Conservation (phyloP, 2,797 vertebrate species). For the Falco columbarius region DNA sequence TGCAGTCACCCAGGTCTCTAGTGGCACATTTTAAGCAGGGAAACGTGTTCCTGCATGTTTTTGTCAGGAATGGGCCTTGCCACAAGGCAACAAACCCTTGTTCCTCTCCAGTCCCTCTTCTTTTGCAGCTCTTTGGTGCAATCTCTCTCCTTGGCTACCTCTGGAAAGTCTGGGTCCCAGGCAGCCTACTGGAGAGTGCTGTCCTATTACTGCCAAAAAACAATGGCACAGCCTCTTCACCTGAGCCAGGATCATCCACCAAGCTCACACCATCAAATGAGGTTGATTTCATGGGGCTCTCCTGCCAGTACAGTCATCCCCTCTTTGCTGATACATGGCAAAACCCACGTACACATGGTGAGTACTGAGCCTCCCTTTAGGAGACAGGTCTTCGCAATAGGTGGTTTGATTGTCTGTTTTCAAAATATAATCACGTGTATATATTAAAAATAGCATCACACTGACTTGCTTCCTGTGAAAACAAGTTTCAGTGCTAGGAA, state of each 20-base stretch:
- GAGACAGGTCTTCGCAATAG: not conserved
- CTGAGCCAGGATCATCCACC: not conserved
- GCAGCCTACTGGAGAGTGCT: fast-evolving
- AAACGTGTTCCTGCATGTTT: fast-evolving
- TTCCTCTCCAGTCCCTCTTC: not conserved
- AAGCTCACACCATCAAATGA: not conserved
- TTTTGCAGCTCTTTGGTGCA: not conserved
- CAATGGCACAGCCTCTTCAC: not conserved
- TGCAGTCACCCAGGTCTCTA: not conserved
- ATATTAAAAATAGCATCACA: conserved; percentile 9
- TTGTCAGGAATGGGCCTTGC: not conserved
- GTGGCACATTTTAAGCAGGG: not conserved
- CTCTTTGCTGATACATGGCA: not conserved
- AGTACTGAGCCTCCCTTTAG: not conserved
- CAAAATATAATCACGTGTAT: not conserved
- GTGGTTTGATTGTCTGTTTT: conserved; percentile 9
- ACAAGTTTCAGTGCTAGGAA: conserved; percentile 20
- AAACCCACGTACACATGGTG: fast-evolving
- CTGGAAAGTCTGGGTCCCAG: not conserved
- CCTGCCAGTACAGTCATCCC: not conserved
- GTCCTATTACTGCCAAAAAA: not conserved
- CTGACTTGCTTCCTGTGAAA: conserved; percentile 8
- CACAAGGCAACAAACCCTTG: not conserved
- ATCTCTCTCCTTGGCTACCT: not conserved
- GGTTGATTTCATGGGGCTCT: not conserved